Evolutionary conservation across 2,888 invertebrate species (phyloP).

Genomic region (Entomobrya proxima): DNA sequence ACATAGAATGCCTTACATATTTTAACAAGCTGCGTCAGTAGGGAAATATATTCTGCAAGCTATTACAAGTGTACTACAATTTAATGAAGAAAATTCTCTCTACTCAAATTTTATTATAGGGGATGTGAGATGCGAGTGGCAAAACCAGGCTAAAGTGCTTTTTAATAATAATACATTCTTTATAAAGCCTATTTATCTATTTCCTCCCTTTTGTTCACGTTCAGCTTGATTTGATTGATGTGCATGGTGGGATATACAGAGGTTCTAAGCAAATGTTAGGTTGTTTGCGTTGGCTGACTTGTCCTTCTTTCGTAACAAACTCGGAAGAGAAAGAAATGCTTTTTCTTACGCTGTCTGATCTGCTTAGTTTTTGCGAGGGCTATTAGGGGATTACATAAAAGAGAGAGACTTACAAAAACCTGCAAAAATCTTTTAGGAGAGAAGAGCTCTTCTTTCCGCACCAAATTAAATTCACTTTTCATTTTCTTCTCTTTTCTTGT

Average conservation of each 20-base stretch:
- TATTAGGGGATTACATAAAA: conserved; percentile 2
- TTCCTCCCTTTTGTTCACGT: neutral
- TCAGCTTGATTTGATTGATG: conserved; percentile 43
- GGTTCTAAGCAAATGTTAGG: neutral
- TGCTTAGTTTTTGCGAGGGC: neutral
- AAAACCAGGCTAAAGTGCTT: too few species aligned
- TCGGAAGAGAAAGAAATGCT: neutral
- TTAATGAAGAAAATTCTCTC: neutral
- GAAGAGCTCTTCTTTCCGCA: neutral
- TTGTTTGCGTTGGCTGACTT: neutral
- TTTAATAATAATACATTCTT: too few species aligned
- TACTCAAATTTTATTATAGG: neutral
- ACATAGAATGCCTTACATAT: too few species aligned
- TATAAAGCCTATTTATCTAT: neutral
- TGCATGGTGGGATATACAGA: conserved; percentile 25
- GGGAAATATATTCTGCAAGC: neutral
- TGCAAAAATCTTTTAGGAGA: neutral
- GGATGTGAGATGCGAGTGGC: neutral
- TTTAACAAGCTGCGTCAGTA: neutral
- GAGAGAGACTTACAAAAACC: neutral
- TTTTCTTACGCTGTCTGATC: neutral
- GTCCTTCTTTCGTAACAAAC: conserved; percentile 21
- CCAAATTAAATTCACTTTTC: conserved; percentile 25
- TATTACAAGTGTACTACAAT: neutral
- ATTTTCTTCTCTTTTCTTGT: neutral